Conservation (phyloP, 2,888 invertebrate species). For the Artemia sinica region DNA sequence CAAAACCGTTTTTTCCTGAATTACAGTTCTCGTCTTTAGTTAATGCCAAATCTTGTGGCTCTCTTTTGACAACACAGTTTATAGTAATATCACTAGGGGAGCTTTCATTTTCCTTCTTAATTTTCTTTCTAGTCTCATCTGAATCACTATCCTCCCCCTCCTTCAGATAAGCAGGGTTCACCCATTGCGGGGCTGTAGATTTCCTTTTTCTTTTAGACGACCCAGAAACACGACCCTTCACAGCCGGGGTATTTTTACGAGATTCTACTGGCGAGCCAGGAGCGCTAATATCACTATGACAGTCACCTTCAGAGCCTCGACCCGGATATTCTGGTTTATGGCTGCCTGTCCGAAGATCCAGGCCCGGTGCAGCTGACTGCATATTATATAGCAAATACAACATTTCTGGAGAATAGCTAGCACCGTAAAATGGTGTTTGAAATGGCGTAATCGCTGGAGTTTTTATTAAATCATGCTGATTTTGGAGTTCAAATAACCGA, state of each 20-base stretch:
- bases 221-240: conserved; percentile 28
- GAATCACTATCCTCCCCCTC: conserved; percentile 20
- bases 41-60: conserved; percentile 6
- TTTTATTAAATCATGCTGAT: conserved; percentile 47
- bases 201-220: conserved; percentile 52
- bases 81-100: not conserved
- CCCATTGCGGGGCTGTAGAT: conserved; percentile 92
- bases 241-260: conserved; percentile 2
- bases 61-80: conserved; percentile 10
- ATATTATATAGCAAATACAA: conserved; percentile 3
- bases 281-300: conserved; percentile 26
- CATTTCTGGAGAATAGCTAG: conserved; percentile 7
- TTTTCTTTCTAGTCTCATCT: not conserved
- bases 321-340: conserved; percentile 43
- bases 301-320: conserved; percentile 22
- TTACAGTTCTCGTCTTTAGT: conserved; percentile 9
- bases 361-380: conserved; percentile 40
- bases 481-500: conserved; percentile 67
- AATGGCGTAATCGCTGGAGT: conserved; percentile 30
- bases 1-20: not conserved
- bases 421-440: conserved; percentile 2
- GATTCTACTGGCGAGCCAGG: conserved; percentile 23
- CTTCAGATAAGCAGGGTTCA: conserved; percentile 77
- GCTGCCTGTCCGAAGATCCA: conserved; percentile 68
- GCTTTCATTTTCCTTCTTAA: not conserved